These are phyloP conservation scores for Lasiurus cinereus DNA, from an alignment of 2,113 vertebrate genomes.

Conservation along the genomic window DNA sequence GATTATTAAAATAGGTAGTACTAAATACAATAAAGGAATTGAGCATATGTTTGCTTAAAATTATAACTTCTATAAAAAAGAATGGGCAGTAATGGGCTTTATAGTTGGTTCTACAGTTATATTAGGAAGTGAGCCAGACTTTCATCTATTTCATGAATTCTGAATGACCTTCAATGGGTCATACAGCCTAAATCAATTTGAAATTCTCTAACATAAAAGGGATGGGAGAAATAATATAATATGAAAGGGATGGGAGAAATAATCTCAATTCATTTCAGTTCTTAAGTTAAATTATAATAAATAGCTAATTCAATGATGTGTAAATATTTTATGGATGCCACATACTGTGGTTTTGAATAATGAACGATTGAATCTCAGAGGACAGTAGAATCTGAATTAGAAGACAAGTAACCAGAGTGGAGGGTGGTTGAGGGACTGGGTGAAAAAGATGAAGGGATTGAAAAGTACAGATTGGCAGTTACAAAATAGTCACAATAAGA, in stretches of 20 bases:
- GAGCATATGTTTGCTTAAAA: constrained; percentile 37
- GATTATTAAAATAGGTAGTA: constrained; percentile 44
- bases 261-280: constrained; percentile 46
- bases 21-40: background rate
- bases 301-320: background rate
- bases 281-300: constrained; percentile 51
- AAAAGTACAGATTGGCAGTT: background rate
- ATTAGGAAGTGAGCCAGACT: background rate
- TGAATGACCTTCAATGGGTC: constrained; percentile 25
- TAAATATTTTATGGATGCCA: constrained; percentile 13
- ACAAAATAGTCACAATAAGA: background rate
- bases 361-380: constrained; percentile 18
- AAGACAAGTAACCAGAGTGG: constrained; percentile 20
- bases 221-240: background rate
- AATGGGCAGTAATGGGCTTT: background rate
- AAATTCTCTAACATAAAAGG: constrained; percentile 36
- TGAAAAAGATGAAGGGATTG: background rate
- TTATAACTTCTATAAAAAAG: background rate
- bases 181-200: constrained; percentile 36
- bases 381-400: constrained; percentile 39
- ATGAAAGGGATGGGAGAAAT: background rate
- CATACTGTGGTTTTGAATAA: background rate
- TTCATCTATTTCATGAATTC: background rate
- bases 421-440: background rate
- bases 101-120: background rate